Conservation (phyloP, 2,888 invertebrate species). For the Calephelis perditalis region DNA sequence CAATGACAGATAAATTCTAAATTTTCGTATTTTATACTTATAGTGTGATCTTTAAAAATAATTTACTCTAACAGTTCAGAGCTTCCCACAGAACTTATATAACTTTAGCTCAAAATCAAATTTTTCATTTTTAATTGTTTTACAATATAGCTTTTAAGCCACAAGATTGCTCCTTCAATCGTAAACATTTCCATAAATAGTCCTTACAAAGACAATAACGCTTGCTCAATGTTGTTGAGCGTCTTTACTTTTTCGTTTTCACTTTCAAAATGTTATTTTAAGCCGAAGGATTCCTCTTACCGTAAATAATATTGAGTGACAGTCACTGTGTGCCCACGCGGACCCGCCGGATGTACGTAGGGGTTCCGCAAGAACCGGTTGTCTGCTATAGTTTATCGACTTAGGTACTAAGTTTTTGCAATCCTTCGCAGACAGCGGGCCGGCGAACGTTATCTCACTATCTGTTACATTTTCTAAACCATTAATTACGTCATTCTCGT, state of each 20-base stretch:
- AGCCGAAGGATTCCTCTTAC: constrained; percentile 44
- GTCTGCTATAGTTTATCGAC: constrained; percentile 37
- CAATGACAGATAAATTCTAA: no score
- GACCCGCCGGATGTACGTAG: constrained; percentile 74
- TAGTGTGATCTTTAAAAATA: no score
- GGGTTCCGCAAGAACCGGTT: constrained; percentile 68
- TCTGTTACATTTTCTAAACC: constrained; percentile 69
- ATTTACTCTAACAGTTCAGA: no score
- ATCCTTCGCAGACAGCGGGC: constrained; percentile 67
- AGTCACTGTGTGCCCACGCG: constrained; percentile 61
- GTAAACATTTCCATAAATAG: not conserved
- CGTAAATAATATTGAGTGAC: constrained; percentile 64
- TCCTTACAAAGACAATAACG: not conserved
- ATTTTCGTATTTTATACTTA: no score
- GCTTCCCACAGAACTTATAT: no score
- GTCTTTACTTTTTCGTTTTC: constrained; percentile 35
- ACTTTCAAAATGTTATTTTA: constrained; percentile 44
- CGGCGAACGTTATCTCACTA: constrained; percentile 62
- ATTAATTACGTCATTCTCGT: constrained; percentile 66
- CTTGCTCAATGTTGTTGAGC: not conserved
- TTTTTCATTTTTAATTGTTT: no score
- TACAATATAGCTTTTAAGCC: no score
- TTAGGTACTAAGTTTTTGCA: constrained; percentile 59
- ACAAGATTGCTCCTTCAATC: no score
- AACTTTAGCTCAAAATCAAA: no score